A percentile compares a stretch with the other conserved stretches of the same genome.
These are phyloP conservation scores for Indri indri DNA, from an alignment of 2,113 vertebrate genomes.

Conservation along the genomic window DNA sequence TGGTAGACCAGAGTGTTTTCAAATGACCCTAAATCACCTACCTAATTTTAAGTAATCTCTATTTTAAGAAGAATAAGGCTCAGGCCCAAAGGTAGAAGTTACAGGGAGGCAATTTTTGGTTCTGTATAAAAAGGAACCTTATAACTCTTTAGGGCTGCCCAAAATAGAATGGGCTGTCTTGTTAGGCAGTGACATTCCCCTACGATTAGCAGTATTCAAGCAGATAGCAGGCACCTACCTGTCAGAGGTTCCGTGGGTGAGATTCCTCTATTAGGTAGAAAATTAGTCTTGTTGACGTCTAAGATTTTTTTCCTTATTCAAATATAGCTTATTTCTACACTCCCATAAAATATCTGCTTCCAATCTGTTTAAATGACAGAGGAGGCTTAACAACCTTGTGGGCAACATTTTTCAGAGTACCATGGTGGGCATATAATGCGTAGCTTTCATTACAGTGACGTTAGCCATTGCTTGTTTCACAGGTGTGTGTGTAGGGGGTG, in stretches of 20 bases:
- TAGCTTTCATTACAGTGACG: not conserved
- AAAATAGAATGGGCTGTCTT: slow-evolving; percentile 33
- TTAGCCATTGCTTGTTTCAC: not conserved
- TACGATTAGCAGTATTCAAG: not conserved
- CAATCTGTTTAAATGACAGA: not conserved
- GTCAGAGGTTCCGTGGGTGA: slow-evolving; percentile 8
- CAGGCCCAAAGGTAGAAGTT: not conserved
- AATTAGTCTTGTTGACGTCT: not conserved
- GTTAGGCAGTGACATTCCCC: not conserved
- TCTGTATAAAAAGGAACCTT: not conserved
- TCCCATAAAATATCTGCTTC: not conserved
- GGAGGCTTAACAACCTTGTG: not conserved
- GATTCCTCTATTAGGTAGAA: not conserved
- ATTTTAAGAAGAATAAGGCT: not conserved
- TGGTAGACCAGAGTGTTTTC: not conserved
- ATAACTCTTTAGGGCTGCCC: not conserved
- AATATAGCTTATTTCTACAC: not conserved
- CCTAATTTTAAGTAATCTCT: not conserved
- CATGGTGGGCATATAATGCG: not conserved
- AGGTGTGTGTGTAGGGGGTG: not conserved
- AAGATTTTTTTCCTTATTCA: not conserved
- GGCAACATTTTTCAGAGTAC: not conserved
- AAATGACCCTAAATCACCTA: not conserved
- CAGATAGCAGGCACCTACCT: not conserved
- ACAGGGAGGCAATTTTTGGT: not conserved